These are phyloP conservation scores for Macropus fuliginosus DNA, from an alignment of 2,797 vertebrate genomes.

Conservation along the genomic window DNA sequence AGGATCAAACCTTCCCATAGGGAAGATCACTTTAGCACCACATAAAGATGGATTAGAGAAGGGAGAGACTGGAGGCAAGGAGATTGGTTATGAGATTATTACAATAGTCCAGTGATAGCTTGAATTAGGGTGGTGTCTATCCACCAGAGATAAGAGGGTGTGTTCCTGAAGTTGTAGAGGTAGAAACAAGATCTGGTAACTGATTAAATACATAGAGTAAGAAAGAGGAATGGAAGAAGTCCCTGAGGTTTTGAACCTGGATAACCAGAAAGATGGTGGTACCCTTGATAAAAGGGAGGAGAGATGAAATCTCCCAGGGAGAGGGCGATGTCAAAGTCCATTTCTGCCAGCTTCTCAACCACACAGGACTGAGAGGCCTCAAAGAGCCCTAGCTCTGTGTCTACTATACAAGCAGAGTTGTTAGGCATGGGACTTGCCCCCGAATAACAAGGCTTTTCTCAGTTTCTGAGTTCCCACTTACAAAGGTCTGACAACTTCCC, in stretches of 20 bases:
- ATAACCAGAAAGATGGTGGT: not conserved
- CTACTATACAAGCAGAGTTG: not conserved
- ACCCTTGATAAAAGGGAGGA: not conserved
- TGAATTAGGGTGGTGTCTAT: not conserved
- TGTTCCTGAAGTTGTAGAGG: not conserved
- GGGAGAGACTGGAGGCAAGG: not conserved
- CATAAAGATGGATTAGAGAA: not conserved
- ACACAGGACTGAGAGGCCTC: not conserved
- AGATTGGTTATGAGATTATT: not conserved
- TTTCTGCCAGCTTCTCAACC: not conserved
- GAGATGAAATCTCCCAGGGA: not conserved
- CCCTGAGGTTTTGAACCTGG: not conserved
- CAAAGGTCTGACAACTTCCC: not conserved
- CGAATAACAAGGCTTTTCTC: not conserved
- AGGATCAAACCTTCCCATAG: not conserved
- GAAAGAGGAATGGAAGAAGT: not conserved
- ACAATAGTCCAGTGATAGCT: not conserved
- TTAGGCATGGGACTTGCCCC: not conserved
- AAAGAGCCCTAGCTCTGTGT: not conserved
- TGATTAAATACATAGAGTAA: not conserved
- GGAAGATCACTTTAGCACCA: not conserved
- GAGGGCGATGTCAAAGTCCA: not conserved
- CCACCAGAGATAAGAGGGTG: not conserved
- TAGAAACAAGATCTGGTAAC: not conserved
- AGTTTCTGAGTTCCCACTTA: not conserved